Evolutionary conservation across 64 coral and sea anemone species (phyloP).

Genomic region (Porites lutea): DNA sequence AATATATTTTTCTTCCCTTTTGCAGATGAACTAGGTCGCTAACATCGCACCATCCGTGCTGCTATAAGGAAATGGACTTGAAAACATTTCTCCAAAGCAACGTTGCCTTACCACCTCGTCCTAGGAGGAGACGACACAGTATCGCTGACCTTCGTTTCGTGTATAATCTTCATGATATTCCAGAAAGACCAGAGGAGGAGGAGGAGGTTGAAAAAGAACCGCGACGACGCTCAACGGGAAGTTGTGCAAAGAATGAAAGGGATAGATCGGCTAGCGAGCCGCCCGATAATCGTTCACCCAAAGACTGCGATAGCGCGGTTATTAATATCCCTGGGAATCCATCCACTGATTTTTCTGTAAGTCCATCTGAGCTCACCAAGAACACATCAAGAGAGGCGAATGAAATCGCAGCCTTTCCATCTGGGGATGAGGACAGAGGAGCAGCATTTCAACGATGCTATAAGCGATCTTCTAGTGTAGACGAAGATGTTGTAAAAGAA

Average conservation of each 20-base stretch:
- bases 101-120: not conserved
- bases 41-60: too few relatives aligned
- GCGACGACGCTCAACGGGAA: not conserved
- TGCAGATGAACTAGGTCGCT: not conserved
- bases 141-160: constrained; percentile 10
- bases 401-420: not conserved
- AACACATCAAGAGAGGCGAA: not conserved
- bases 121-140: constrained; percentile 5
- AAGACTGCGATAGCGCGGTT: not conserved
- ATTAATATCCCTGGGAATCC: not conserved
- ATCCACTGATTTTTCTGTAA: too few relatives aligned
- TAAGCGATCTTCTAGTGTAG: not conserved
- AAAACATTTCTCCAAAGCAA: not conserved
- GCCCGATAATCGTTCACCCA: too few relatives aligned
- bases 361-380: too few relatives aligned
- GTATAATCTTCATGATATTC: not conserved
- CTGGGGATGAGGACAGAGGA: not conserved
- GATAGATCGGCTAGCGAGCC: not conserved
- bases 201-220: not conserved
- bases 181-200: constrained; percentile 9
- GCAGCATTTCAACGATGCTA: not conserved
- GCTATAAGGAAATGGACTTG: not conserved
- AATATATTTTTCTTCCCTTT: not conserved
- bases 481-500: not conserved
- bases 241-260: not conserved